A percentile compares a stretch with the other conserved stretches of the same genome.
Evolutionary conservation across 1,140 invertebrate species (phyloP).

Genomic region (Platorchestia sp.): DNA sequence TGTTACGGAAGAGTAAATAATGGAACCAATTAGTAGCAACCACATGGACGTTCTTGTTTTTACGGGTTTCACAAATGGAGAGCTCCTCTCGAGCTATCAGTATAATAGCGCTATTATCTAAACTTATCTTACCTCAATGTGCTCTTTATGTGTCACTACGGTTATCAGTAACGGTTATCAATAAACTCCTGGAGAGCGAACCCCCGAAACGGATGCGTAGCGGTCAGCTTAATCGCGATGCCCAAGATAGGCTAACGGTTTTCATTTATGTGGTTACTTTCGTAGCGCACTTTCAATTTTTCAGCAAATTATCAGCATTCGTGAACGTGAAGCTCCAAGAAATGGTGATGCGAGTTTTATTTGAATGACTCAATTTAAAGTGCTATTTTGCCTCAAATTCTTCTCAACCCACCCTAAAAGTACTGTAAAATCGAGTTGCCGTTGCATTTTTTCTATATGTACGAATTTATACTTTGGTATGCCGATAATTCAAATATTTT

Average conservation of each 20-base stretch:
- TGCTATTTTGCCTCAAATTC: not conserved
- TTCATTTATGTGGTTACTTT: not conserved
- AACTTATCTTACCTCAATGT: slow-evolving; percentile 34
- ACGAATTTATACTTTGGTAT: not conserved
- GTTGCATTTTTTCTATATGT: no score
- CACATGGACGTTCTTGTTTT: not conserved
- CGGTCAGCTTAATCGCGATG: not conserved
- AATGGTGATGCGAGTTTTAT: not conserved
- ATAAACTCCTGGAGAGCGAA: not conserved
- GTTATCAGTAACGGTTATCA: not conserved
- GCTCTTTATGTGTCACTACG: not conserved
- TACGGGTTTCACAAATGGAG: not conserved
- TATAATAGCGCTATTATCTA: slow-evolving; percentile 16
- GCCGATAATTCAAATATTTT: not conserved
- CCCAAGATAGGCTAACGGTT: not conserved
- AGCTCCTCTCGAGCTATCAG: not conserved
- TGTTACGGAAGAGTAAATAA: not conserved
- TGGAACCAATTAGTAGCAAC: not conserved
- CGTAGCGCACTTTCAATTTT: not conserved
- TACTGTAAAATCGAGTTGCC: not conserved
- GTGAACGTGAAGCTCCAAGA: not conserved
- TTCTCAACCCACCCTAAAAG: no score
- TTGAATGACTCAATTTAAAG: not conserved
- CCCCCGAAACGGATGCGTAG: not conserved
- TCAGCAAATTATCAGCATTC: not conserved